Conservation (phyloP, 2,797 vertebrate genomes). For the Myioborus melanocephalus region DNA sequence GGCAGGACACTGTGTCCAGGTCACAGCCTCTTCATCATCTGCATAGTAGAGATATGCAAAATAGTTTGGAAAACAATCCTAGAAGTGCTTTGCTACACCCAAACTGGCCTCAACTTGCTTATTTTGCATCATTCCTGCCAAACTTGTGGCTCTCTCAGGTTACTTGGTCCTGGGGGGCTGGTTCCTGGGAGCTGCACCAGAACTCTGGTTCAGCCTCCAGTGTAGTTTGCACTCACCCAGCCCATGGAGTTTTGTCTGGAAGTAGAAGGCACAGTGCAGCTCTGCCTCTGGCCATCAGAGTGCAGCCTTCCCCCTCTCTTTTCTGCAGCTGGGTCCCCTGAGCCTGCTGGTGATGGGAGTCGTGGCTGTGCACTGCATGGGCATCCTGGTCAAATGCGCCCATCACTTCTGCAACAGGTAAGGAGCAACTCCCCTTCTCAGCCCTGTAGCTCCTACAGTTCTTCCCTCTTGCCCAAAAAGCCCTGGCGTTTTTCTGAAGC, state of each 20-base stretch:
- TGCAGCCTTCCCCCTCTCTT: constrained; percentile 24
- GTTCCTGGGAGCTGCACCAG: not conserved
- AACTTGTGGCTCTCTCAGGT: not conserved
- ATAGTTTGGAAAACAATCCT: not conserved
- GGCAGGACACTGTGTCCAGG: not conserved
- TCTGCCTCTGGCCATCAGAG: constrained; percentile 44
- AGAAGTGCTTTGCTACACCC: not conserved
- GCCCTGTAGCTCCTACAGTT: not conserved
- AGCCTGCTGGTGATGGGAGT: constrained; percentile 90
- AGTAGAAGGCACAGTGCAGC: not conserved
- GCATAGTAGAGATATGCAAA: not conserved
- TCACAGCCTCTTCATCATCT: not conserved
- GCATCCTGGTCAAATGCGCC: constrained; percentile 89
- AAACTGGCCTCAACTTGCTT: not conserved
- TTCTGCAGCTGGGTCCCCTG: constrained; percentile 86
- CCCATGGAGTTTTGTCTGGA: not conserved
- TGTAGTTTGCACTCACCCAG: not conserved
- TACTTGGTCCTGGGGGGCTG: not conserved
- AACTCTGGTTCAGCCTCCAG: not conserved
- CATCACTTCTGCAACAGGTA: constrained; percentile 91
- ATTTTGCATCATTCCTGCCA: not conserved
- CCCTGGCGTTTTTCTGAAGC: not conserved
- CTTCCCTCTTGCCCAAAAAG: not conserved
- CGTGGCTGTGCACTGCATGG: constrained; percentile 94
- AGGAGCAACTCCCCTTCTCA: constrained; percentile 12